Conservation (phyloP, 2,113 vertebrate species). For the Bos taurus region ARS-UCD2.0 NC_037331.1:73198501-73199000, state of each 20-base stretch:
- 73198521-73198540: background rate
- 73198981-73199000: background rate
- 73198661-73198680: background rate
- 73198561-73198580: background rate
- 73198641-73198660: background rate
- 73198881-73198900: background rate
- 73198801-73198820: background rate
- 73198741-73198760: background rate
- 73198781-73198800: too few species aligned
- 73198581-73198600: background rate
- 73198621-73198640: background rate
- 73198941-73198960: background rate
- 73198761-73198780: background rate
- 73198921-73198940: background rate
- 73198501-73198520: background rate
- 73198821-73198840: rapidly evolving
- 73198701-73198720: background rate
- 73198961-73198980: background rate
- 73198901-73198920: background rate
- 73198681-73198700: background rate
- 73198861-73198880: background rate
- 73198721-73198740: background rate
- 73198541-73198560: background rate
- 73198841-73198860: background rate
- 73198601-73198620: background rate